Conservation (phyloP, 2,113 vertebrate genomes). For the Crotalus helleri region DNA sequence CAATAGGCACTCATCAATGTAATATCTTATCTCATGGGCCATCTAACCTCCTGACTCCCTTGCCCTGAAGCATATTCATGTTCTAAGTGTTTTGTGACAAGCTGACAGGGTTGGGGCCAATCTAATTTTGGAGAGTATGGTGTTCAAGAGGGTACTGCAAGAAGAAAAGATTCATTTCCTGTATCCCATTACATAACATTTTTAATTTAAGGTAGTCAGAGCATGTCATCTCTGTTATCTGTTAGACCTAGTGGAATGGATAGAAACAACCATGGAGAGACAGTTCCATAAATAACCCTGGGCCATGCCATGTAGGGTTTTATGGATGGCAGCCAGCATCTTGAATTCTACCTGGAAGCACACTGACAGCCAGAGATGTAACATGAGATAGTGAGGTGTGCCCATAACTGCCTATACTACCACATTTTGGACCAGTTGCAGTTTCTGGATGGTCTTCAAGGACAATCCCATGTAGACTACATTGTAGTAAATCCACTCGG, state of each 20-base stretch:
- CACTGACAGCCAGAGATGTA: background rate
- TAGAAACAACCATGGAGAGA: background rate
- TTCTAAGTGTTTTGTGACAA: background rate
- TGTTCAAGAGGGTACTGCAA: background rate
- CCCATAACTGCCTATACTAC: background rate
- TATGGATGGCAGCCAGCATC: background rate
- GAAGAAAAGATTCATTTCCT: background rate
- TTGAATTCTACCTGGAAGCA: background rate
- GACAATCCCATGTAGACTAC: background rate
- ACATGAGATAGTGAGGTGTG: background rate
- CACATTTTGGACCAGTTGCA: background rate
- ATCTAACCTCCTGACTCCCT: background rate
- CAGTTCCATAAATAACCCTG: background rate
- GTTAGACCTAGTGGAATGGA: background rate
- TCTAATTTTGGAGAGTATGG: background rate
- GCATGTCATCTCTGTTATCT: background rate
- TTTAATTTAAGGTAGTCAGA: background rate
- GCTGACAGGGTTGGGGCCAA: background rate
- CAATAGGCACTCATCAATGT: background rate
- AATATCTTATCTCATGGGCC: background rate
- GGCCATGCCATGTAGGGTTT: background rate
- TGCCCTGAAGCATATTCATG: background rate
- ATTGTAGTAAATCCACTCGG: background rate
- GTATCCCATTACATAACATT: background rate
- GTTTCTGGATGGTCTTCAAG: background rate